Percentiles rank a stretch among this genome's conserved stretches.
phyloP scores from a whole-genome alignment of 2,797 vertebrate species.

The Sebastiscus albofasciatus region DNA sequence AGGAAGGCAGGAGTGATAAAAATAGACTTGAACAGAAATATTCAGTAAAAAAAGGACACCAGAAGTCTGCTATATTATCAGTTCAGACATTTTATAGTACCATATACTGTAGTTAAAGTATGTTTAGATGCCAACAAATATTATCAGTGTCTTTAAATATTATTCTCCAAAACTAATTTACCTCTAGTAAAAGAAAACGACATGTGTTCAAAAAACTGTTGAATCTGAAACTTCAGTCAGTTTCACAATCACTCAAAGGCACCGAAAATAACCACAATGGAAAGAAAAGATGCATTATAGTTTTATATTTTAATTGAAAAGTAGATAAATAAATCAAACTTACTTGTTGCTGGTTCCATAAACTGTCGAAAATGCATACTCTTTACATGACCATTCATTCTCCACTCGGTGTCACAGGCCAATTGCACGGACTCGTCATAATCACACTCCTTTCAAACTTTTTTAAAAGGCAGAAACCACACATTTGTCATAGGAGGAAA shows the following conservation, averaged over 20 bases:
- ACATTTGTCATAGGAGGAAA: conserved; percentile 84
- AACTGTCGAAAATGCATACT: conserved; percentile 76
- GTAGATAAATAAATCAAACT: conserved; percentile 56
- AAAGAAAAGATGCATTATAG: neutral
- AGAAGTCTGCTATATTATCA: neutral
- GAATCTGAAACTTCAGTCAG: conserved; percentile 12
- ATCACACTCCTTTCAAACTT: conserved; percentile 79
- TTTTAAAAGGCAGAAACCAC: conserved; percentile 81
- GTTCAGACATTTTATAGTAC: neutral
- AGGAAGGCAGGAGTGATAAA: conserved; percentile 1
- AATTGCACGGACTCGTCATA: conserved; percentile 75
- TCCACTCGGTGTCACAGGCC: conserved; percentile 68
- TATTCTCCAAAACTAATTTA: neutral
- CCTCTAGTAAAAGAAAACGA: neutral
- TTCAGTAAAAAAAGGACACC: neutral
- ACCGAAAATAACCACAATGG: conserved; percentile 14
- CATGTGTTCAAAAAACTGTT: neutral
- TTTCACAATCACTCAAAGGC: conserved; percentile 21
- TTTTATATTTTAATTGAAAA: neutral
- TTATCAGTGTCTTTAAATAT: neutral
- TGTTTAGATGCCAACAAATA: neutral
- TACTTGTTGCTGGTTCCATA: conserved; percentile 78
- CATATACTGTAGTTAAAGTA: neutral
- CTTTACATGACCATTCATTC: conserved; percentile 85
- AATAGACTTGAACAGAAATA: conserved; percentile 8